Evolutionary conservation across 1,140 invertebrate genomes (phyloP).

Genomic region (Aphelinus atriplicis): DNA sequence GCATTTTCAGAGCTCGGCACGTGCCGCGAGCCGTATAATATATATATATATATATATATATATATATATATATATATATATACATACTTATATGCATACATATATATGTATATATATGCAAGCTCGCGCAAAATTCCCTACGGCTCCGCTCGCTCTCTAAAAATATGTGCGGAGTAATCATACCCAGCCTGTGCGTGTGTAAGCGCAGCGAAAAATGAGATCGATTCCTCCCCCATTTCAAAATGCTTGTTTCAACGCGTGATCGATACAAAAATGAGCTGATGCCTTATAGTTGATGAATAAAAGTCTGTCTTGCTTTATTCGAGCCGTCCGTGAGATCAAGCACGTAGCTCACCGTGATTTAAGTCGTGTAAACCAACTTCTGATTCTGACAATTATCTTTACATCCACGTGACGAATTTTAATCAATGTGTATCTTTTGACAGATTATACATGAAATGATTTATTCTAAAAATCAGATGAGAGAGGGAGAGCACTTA

Average conservation of each 20-base stretch:
- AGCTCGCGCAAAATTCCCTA: conserved; percentile 3
- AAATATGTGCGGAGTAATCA: conserved; percentile 15
- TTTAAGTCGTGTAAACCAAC: background rate
- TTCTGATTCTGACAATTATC: no score
- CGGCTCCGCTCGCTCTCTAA: background rate
- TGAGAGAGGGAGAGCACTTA: background rate
- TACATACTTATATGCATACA: background rate
- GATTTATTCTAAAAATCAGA: background rate
- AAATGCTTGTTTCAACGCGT: background rate
- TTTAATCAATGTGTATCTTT: no score
- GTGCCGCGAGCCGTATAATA: background rate
- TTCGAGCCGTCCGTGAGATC: conserved; percentile 2
- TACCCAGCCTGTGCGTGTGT: background rate
- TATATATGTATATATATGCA: background rate
- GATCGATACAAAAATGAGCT: no score
- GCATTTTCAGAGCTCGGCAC: conserved; percentile 19
- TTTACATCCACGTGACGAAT: no score
- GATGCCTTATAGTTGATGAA: no score
- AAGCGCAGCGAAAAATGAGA: conserved; percentile 25
- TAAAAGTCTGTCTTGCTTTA: background rate
- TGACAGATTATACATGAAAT: no score
- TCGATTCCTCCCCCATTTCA: background rate
- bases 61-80: background rate
- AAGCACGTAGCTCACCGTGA: background rate
- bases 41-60: background rate